Base-by-base conservation (phyloP, 2,113 vertebrate species). In the Apistogramma diplotaenia region DNA sequence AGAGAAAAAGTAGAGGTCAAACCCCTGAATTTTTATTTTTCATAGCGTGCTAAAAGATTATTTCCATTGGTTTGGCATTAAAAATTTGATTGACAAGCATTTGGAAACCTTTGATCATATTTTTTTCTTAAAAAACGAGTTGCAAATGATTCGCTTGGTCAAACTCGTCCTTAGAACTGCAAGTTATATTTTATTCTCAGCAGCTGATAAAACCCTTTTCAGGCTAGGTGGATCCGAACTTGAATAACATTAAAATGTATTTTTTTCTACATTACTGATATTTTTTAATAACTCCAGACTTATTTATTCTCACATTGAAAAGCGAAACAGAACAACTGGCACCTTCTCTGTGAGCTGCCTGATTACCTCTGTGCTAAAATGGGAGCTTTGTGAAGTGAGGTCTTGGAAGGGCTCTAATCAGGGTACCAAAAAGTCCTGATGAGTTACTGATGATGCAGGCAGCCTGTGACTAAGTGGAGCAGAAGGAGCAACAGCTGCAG, bases 361-460 rank as follows among this genome's bases (percentile, higher is more conserved):
- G 84, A 85, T 76, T 78, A 74, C 46, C 73, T 77, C 59, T 59
- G n/a, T 51, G 6, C 51, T 73, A 57, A 33, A 65, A 43, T n/a
- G 33, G 18, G 13, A 67, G 33, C 15, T 62, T 8, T 76, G 74
- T 82, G 65, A 84, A 21, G 73, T 59, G 67, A 87, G 65, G 61
- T 76, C 87, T 60, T n/a, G 72, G 55, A 81, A 55, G 65, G 55
- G 79, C 79, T 81, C 46, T 84, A 87, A 84, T 88, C 79, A 88
- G 62, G 8, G 51, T 58, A 74, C 55, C 65, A 59, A 86, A 62
- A 70, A 81, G 70, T 40, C 57, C 51, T 84, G 81, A 89, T 90
- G 79, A 91, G 71, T 35, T 80, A 8, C 82, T 87, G 85, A 86
- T 88, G 77, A 86, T 70, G 76, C 81, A 60, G 84, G 81, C 78